Conservation (phyloP, 1,140 invertebrate genomes). For the Atta cephalotes region DNA sequence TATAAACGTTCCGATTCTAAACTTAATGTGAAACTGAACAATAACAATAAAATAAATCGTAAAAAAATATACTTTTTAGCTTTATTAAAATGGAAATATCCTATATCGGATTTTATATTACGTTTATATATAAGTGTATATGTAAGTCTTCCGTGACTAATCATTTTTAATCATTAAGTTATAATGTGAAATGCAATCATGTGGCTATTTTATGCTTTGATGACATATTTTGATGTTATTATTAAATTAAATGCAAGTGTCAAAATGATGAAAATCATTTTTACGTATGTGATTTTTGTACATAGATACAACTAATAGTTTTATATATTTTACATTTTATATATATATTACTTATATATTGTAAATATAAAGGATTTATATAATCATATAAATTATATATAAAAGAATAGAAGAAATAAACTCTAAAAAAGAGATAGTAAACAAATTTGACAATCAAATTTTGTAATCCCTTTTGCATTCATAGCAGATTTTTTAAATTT, state of each 20-base stretch:
- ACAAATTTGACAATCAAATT: conserved; percentile 11
- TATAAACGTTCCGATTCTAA: too few species aligned
- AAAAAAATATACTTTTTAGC: neutral
- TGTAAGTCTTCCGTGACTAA: neutral
- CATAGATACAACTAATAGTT: neutral
- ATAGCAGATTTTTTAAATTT: too few species aligned
- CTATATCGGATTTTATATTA: neutral
- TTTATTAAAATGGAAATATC: neutral
- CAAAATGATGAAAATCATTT: neutral
- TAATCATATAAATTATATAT: neutral
- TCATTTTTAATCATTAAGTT: neutral
- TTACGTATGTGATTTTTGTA: neutral
- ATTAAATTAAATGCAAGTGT: neutral
- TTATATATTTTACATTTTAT: neutral
- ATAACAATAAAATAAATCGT: neutral
- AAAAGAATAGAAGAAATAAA: conserved; percentile 24
- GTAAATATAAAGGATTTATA: neutral
- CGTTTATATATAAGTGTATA: neutral
- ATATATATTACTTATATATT: neutral
- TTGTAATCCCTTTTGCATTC: too few species aligned
- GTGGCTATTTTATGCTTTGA: neutral
- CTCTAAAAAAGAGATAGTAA: conserved; percentile 5
- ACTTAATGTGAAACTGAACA: neutral
- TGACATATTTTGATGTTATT: neutral
- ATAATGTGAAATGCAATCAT: neutral